A percentile compares a stretch with the other conserved stretches of the same genome.
Conservation (phyloP, 2,888 invertebrate genomes). For the Heteromurus nitidus region DNA sequence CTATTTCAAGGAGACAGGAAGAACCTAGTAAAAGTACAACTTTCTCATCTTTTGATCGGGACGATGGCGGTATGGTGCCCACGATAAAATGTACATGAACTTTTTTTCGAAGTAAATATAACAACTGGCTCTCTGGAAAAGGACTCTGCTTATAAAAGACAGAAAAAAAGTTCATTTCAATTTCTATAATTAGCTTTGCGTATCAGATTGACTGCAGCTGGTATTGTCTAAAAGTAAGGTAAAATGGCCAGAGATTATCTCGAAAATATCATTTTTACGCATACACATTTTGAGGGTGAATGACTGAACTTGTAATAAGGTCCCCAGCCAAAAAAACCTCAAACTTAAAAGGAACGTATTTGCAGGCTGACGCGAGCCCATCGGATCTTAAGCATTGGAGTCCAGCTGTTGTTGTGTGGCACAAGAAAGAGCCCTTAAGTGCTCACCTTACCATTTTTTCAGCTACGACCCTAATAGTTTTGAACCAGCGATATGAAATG, state of each 20-base stretch:
- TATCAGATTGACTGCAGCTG: constrained; percentile 16
- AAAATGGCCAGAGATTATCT: neutral
- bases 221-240: neutral
- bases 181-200: constrained; percentile 16
- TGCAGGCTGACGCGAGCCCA: constrained; percentile 22
- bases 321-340: constrained; percentile 27
- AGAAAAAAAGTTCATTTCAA: constrained; percentile 8
- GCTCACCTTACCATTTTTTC: neutral
- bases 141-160: too few relatives aligned
- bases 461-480: neutral
- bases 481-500: neutral
- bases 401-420: constrained; percentile 26
- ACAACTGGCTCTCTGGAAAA: too few relatives aligned
- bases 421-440: constrained; percentile 14
- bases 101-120: too few relatives aligned
- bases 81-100: too few relatives aligned
- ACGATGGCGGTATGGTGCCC: too few relatives aligned
- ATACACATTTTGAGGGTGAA: neutral
- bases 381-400: too few relatives aligned
- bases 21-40: too few relatives aligned
- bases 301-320: too few relatives aligned
- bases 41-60: too few relatives aligned
- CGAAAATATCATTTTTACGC: neutral
- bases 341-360: constrained; percentile 19
- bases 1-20: too few relatives aligned